These are phyloP conservation scores for Agelaius phoeniceus DNA, from an alignment of 2,113 vertebrate species.

Conservation along the genomic window DNA sequence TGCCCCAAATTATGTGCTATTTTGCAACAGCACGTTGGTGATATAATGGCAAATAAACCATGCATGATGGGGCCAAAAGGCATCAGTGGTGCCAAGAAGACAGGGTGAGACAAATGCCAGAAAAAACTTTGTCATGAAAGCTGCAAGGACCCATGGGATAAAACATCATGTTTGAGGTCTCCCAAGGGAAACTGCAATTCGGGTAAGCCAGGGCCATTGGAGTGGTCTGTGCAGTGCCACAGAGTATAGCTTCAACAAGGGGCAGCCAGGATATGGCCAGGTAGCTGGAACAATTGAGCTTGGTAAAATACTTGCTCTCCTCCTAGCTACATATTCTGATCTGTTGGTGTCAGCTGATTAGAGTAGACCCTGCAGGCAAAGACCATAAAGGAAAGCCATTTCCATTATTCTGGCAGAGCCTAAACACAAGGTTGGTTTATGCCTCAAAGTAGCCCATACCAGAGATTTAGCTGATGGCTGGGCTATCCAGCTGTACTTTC, in stretches of 20 bases:
- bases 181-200: background rate
- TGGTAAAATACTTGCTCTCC: background rate
- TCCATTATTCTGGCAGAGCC: background rate
- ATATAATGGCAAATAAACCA: background rate
- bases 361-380: background rate
- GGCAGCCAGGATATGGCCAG: background rate
- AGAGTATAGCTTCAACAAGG: background rate
- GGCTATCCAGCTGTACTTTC: background rate
- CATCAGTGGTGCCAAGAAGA: background rate
- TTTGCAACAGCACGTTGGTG: background rate
- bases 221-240: background rate
- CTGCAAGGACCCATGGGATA: background rate
- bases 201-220: background rate
- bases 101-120: background rate
- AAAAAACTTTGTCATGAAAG: background rate
- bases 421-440: background rate
- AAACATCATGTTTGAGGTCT: background rate
- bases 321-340: background rate
- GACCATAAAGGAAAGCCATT: background rate
- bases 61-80: background rate
- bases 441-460: background rate
- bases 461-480: background rate
- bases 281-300: background rate
- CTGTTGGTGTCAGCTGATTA: background rate
- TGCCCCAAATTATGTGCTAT: background rate